Evolutionary conservation across 2,797 vertebrate genomes (phyloP).

Genomic region (Echeneis naucrates): DNA sequence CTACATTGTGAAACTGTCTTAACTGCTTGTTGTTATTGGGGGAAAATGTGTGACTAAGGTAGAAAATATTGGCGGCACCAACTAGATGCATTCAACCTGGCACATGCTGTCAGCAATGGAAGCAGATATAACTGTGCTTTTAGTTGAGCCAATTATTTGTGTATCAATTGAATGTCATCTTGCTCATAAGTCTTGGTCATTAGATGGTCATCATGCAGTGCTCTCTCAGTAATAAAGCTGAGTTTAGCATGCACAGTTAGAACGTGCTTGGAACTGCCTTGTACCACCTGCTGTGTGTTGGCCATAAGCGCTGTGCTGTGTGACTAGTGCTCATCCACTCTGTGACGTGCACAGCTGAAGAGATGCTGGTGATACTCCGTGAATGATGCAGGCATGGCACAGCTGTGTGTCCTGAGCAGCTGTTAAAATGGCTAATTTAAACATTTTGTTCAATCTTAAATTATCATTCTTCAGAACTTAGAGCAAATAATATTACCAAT

Average conservation of each 20-base stretch:
- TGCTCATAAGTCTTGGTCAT: background rate
- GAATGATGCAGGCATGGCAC: slow-evolving; percentile 26
- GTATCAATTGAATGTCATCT: background rate
- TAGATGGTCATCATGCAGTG: background rate
- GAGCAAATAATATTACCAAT: slow-evolving; percentile 3
- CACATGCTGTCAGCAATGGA: background rate
- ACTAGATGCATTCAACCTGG: background rate
- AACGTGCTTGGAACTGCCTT: slow-evolving; percentile 6
- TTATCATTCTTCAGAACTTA: background rate
- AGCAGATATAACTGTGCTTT: background rate
- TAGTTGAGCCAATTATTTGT: background rate
- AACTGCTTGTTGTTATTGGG: background rate
- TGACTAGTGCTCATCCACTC: slow-evolving; percentile 19
- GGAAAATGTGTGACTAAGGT: background rate
- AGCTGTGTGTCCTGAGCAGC: slow-evolving; percentile 50
- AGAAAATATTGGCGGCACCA: background rate
- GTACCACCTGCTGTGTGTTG: slow-evolving; percentile 11
- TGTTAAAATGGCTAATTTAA: slow-evolving; percentile 42
- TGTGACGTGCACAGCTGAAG: slow-evolving; percentile 16
- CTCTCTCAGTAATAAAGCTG: background rate
- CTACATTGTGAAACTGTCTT: background rate
- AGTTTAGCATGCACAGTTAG: background rate
- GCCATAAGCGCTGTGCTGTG: too few species aligned
- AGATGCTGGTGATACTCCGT: slow-evolving; percentile 50
- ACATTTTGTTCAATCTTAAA: slow-evolving; percentile 14